Evolutionary conservation across 2,797 vertebrate genomes (phyloP), one percentile per base, ranked within the genome.

Genomic region (Buphagus erythrorhynchus): DNA sequence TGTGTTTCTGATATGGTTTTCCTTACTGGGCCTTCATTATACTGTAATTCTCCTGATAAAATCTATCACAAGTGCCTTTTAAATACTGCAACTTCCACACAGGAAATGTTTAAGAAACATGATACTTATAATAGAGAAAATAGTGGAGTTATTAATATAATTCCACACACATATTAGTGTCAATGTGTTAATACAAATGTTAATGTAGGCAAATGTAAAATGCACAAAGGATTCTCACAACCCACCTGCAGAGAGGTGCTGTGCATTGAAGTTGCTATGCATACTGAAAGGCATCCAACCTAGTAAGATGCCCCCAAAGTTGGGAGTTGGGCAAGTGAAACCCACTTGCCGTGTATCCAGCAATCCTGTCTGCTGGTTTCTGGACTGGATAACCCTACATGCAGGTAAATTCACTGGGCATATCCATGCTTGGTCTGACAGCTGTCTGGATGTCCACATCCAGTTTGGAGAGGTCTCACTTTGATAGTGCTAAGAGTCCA

Each of bases 401-500:
- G 83, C 16, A 73, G 51, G 7, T 36, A 25, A 88, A 77, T 71
- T 48, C 36, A 35, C 20, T 20, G 28, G 29, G 61, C 25, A 31
- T 28, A 54, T 21, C 28, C 20, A 4, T 67, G 36, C 33, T 48
- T 59, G 31, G 7, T 48, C 55, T 90, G 55, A 59, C 54, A 68
- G 28, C 33, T 43, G 5, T 24, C 43, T 28, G 26, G 15, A 61
- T 68, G 54, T 10, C 66, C 52, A 51, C 16, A 29, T 9, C 19
- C 45, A 40, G 43, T 36, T 36, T 3, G 3, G 61, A 86, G 21
- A 18, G 20, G 25, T 88, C 46, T 85, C 31, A 46, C 5, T 65
- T 38, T 0, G 0, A 20, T 7, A 19, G 28, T 4, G 3, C 4
- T 66, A 16, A 46, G 75, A 89, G 36, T 35, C 46, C n/a, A 25